phyloP scores from a whole-genome alignment of 2,888 invertebrate species.

The Heliconius sara region DNA sequence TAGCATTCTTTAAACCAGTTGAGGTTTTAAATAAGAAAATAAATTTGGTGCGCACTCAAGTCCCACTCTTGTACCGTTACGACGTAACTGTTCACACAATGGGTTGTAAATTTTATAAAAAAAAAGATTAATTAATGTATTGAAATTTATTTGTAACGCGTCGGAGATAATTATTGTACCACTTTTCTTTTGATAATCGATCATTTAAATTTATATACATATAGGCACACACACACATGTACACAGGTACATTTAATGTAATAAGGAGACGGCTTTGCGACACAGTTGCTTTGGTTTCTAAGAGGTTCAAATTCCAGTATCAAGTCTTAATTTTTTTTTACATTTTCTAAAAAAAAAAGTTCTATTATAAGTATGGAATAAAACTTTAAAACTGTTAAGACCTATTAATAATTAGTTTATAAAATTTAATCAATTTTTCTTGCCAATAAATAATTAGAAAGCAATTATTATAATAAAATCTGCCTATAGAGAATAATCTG shows the following conservation, averaged over 20 bases:
- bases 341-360: too few species aligned
- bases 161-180: neutral
- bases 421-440: too few species aligned
- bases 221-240: too few species aligned
- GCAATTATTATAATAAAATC: too few species aligned
- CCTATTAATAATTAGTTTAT: too few species aligned
- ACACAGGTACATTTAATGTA: neutral
- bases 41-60: slow-evolving; percentile 17
- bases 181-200: neutral
- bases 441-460: too few species aligned
- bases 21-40: slow-evolving; percentile 37
- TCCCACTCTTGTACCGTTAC: slow-evolving; percentile 31
- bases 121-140: slow-evolving; percentile 15
- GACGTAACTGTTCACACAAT: slow-evolving; percentile 29
- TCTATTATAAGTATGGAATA: too few species aligned
- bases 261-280: neutral
- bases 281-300: neutral
- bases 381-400: too few species aligned
- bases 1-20: slow-evolving; percentile 32
- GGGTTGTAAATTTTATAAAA: slow-evolving; percentile 4
- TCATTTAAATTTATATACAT: neutral
- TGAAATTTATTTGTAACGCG: neutral
- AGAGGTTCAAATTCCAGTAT: neutral
- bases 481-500: too few species aligned
- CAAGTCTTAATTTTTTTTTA: too few species aligned